These are phyloP conservation scores for Sebastes reedi DNA, from an alignment of 2,797 vertebrate species.

Conservation along the genomic window DNA sequence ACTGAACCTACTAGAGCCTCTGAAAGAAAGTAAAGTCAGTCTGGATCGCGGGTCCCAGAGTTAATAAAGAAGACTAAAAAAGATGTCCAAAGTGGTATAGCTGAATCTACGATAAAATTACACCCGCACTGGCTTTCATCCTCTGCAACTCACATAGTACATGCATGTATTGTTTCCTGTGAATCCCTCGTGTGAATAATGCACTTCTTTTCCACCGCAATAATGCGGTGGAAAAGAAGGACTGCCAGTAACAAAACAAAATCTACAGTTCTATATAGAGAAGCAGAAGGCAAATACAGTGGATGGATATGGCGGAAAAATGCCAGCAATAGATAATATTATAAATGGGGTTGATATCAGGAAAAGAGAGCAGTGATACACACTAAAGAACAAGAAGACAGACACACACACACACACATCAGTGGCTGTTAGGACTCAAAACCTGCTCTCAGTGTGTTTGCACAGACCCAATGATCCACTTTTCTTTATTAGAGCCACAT, in stretches of 20 bases:
- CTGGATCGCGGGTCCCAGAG: no score
- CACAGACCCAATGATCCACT: slow-evolving; percentile 32
- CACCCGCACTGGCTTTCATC: background rate
- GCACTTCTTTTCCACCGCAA: background rate
- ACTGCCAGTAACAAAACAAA: background rate
- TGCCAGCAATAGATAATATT: background rate
- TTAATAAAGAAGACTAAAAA: background rate
- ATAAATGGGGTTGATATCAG: background rate
- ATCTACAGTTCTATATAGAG: background rate
- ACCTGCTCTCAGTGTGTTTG: slow-evolving; percentile 21
- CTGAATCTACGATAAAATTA: background rate
- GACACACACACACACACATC: background rate
- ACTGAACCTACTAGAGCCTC: no score
- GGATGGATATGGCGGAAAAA: background rate
- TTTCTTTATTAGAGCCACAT: slow-evolving; percentile 49
- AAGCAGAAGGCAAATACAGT: background rate
- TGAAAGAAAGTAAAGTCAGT: no score
- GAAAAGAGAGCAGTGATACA: background rate
- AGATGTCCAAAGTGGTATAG: background rate
- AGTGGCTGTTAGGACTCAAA: slow-evolving; percentile 6
- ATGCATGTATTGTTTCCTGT: background rate
- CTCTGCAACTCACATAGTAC: background rate
- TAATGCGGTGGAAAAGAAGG: background rate
- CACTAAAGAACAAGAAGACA: background rate
- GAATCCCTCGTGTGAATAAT: background rate